These are phyloP conservation scores for Carassius gibelio DNA, from an alignment of 2,113 vertebrate species.

Conservation along the genomic window DNA sequence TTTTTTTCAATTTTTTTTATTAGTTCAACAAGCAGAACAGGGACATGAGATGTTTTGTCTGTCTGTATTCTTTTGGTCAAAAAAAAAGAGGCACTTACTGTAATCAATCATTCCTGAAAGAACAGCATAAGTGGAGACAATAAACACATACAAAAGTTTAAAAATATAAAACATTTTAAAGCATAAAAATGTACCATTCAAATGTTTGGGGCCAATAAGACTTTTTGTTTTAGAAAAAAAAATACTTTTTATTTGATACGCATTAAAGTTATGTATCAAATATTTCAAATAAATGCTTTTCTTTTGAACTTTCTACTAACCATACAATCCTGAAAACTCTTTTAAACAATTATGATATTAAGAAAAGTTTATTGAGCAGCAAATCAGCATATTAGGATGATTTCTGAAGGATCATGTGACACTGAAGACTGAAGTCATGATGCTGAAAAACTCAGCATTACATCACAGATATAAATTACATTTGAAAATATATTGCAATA, in stretches of 20 bases:
- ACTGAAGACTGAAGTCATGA: neutral
- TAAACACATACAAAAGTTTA: too few relatives aligned
- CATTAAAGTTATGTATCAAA: too few relatives aligned
- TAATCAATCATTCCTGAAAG: conserved; percentile 61
- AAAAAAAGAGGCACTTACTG: conserved; percentile 65
- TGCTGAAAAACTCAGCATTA: neutral
- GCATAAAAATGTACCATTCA: too few relatives aligned
- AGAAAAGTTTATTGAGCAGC: neutral
- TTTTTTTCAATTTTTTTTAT: too few relatives aligned
- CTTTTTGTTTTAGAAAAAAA: too few relatives aligned
- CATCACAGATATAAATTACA: neutral
- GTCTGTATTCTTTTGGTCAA: conserved; percentile 26
- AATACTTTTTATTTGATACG: too few relatives aligned
- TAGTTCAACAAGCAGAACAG: too few relatives aligned
- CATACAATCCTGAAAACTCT: neutral
- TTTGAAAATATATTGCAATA: neutral
- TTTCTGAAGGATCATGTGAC: neutral
- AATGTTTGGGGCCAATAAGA: too few relatives aligned
- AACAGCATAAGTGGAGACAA: neutral
- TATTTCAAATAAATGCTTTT: too few relatives aligned
- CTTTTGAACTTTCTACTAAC: neutral
- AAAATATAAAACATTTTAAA: too few relatives aligned
- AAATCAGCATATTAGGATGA: neutral
- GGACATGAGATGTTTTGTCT: neutral
- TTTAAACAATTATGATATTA: too few relatives aligned